Percentiles rank a stretch among this genome's conserved stretches.
phyloP scores from a whole-genome alignment of 2,888 invertebrate genomes.

The Zonitis immaculata region DNA sequence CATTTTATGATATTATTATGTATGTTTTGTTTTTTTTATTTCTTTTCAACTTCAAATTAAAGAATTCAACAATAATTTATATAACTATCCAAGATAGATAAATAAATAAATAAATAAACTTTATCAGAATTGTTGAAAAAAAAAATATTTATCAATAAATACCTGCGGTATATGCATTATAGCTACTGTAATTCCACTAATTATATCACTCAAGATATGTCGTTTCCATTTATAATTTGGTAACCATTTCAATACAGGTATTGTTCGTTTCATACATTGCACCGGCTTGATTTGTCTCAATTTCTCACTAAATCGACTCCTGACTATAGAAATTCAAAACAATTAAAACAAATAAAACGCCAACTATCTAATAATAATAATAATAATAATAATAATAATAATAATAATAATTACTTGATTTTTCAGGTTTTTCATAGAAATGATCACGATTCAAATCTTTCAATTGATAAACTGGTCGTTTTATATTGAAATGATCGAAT shows the following conservation, averaged over 20 bases:
- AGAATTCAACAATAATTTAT: too few species aligned
- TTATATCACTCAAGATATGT: slow-evolving; percentile 64
- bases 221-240: slow-evolving; percentile 57
- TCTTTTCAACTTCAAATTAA: too few species aligned
- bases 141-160: too few species aligned
- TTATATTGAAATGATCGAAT: slow-evolving; percentile 45
- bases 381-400: slow-evolving; percentile 2
- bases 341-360: neutral
- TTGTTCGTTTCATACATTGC: slow-evolving; percentile 30
- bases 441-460: slow-evolving; percentile 62
- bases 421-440: slow-evolving; percentile 55
- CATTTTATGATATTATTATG: too few species aligned
- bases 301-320: slow-evolving; percentile 19
- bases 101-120: too few species aligned
- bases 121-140: too few species aligned
- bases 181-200: slow-evolving; percentile 79
- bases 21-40: too few species aligned
- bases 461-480: slow-evolving; percentile 63
- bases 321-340: slow-evolving; percentile 23
- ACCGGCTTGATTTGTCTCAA: slow-evolving; percentile 23
- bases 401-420: slow-evolving; percentile 37
- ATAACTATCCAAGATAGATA: too few species aligned
- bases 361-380: slow-evolving; percentile 2
- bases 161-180: slow-evolving; percentile 78
- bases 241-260: slow-evolving; percentile 62